These are phyloP conservation scores for Macrobrachium rosenbergii DNA, from an alignment of 1,140 invertebrate species.

Conservation along the genomic window DNA sequence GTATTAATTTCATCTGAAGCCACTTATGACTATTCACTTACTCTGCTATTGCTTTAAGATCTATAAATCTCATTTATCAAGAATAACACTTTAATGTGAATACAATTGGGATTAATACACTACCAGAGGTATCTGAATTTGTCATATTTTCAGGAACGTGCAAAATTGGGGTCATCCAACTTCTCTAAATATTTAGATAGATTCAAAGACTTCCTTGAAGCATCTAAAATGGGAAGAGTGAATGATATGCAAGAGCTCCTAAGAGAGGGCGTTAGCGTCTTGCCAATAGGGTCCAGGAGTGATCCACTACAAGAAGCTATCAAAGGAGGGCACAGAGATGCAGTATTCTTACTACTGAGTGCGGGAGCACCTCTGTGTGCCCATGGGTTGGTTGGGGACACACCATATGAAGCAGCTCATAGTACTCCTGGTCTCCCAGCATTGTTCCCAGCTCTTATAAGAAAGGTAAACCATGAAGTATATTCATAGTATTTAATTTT, in stretches of 20 bases:
- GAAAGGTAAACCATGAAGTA: constrained; percentile 28
- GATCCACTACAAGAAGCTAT: constrained; percentile 49
- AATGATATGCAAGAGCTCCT: constrained; percentile 25
- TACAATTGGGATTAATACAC: neutral
- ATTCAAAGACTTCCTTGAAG: constrained; percentile 28
- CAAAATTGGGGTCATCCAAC: neutral
- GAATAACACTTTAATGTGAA: too few species aligned
- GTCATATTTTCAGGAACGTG: constrained; percentile 10
- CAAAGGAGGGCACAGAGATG: constrained; percentile 37
- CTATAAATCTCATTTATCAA: too few species aligned
- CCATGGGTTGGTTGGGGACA: constrained; percentile 52
- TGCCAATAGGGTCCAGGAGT: constrained; percentile 36
- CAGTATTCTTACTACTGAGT: constrained; percentile 42
- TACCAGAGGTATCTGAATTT: neutral
- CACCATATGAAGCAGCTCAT: constrained; percentile 47
- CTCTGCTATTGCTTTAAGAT: too few species aligned
- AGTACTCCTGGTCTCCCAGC: constrained; percentile 39
- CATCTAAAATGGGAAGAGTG: constrained; percentile 32
- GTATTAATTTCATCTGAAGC: too few species aligned
- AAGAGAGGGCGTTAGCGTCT: constrained; percentile 8
- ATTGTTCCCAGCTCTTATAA: constrained; percentile 50
- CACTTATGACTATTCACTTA: too few species aligned
- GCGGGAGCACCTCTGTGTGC: constrained; percentile 50
- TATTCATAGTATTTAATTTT: neutral
- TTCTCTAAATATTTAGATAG: neutral